Conservation (phyloP, 2,113 vertebrate genomes). For the Tyrannus savana region DNA sequence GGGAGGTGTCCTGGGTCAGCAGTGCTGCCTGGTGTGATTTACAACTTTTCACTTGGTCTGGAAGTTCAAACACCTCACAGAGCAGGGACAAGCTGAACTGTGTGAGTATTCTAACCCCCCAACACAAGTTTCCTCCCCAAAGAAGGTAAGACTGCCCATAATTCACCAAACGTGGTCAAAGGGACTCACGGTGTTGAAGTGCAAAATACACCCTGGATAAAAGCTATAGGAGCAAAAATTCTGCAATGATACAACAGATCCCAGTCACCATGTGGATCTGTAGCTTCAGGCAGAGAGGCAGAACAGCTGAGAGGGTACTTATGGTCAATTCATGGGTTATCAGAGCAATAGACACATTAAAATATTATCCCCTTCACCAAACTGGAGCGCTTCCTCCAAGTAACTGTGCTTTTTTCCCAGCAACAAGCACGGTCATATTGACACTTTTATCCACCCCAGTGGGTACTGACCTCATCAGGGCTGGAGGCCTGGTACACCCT, state of each 20-base stretch:
- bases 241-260: accelerated
- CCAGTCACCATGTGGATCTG: background rate
- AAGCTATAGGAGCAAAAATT: background rate
- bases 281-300: background rate
- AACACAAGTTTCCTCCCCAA: background rate
- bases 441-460: too few species aligned
- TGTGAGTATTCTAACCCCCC: background rate
- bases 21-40: background rate
- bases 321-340: accelerated
- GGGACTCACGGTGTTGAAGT: accelerated
- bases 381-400: background rate
- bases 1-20: background rate
- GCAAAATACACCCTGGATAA: background rate
- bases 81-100: background rate
- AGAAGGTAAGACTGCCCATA: background rate
- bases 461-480: constrained; percentile 88
- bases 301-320: background rate
- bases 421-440: accelerated
- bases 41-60: background rate
- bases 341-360: background rate
- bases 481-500: constrained; percentile 96
- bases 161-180: background rate
- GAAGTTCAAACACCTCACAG: background rate
- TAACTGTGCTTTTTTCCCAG: accelerated
- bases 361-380: background rate